A percentile compares a stretch with the other conserved stretches of the same genome.
Conservation (phyloP, 2,888 invertebrate species). For the Uloborus plumipes region DNA sequence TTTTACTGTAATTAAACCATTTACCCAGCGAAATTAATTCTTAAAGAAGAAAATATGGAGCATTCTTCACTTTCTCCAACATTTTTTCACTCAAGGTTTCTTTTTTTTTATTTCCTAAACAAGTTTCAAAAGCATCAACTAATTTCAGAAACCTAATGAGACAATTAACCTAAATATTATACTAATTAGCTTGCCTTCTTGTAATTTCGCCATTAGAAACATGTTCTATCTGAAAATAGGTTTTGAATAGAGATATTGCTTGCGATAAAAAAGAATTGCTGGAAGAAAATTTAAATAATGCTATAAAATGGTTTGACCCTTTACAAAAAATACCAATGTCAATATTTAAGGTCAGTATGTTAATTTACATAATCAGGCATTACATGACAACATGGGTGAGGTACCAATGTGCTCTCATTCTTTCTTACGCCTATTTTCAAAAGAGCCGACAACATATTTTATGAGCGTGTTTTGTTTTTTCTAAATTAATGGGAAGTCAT, state of each 20-base stretch:
- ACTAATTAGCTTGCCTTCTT: constrained; percentile 35
- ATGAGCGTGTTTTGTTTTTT: too few relatives aligned
- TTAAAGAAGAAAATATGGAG: background rate
- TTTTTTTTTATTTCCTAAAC: background rate
- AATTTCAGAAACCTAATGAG: constrained; percentile 30
- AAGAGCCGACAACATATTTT: too few relatives aligned
- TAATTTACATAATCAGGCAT: background rate
- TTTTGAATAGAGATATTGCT: background rate
- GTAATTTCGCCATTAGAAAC: constrained; percentile 34
- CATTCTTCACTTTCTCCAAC: background rate
- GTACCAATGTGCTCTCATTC: too few relatives aligned
- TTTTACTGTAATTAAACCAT: too few relatives aligned
- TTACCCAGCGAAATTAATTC: too few relatives aligned
- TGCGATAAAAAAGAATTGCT: too few relatives aligned
- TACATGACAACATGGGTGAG: too few relatives aligned
- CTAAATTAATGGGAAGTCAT: too few relatives aligned
- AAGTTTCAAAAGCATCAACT: constrained; percentile 10
- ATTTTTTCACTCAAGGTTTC: background rate
- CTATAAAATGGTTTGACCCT: too few relatives aligned
- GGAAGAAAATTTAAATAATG: too few relatives aligned
- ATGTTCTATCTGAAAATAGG: constrained; percentile 8
- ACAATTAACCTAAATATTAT: constrained; percentile 45
- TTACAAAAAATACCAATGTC: background rate
- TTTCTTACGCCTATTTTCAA: too few relatives aligned
- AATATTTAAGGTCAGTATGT: constrained; percentile 13